These are phyloP conservation scores for Coecobrya sp. DNA, from an alignment of 2,888 invertebrate species.

Conservation along the genomic window DNA sequence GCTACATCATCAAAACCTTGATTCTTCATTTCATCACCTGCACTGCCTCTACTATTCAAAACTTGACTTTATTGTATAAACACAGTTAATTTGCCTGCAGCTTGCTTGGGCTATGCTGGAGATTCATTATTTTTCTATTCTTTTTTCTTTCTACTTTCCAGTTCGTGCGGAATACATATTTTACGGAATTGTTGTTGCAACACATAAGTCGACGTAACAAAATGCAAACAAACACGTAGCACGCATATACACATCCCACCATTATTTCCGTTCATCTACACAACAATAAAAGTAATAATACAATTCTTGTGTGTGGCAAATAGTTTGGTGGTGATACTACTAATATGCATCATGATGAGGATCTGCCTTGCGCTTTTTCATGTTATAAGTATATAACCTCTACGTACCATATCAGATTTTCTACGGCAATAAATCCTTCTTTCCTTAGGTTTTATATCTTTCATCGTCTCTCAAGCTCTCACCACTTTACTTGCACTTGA, in stretches of 20 bases:
- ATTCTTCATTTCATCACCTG: conserved; percentile 76
- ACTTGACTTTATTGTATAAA: conserved; percentile 64
- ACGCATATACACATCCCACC: conserved; percentile 46
- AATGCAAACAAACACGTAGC: conserved; percentile 69
- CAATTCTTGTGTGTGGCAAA: conserved; percentile 55
- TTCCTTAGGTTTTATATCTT: conserved; percentile 83
- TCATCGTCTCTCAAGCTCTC: conserved; percentile 83
- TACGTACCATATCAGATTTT: conserved; percentile 82
- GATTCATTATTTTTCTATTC: conserved; percentile 69
- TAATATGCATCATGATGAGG: conserved; percentile 67
- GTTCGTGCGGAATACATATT: conserved; percentile 25
- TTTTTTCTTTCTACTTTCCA: background rate
- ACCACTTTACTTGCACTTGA: conserved; percentile 78
- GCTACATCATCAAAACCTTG: conserved; percentile 47
- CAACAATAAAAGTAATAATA: conserved; percentile 68
- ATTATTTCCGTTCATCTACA: conserved; percentile 72
- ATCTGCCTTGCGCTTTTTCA: background rate
- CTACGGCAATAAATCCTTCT: conserved; percentile 83
- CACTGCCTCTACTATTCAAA: conserved; percentile 7
- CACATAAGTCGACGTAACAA: conserved; percentile 48
- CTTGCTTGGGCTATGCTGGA: conserved; percentile 38
- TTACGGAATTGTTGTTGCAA: conserved; percentile 2
- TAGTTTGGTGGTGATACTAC: conserved; percentile 22
- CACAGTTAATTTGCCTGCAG: conserved; percentile 67
- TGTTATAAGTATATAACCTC: background rate